Evolutionary conservation across 2,113 vertebrate species (phyloP).

Genomic region (Procavia capensis): DNA sequence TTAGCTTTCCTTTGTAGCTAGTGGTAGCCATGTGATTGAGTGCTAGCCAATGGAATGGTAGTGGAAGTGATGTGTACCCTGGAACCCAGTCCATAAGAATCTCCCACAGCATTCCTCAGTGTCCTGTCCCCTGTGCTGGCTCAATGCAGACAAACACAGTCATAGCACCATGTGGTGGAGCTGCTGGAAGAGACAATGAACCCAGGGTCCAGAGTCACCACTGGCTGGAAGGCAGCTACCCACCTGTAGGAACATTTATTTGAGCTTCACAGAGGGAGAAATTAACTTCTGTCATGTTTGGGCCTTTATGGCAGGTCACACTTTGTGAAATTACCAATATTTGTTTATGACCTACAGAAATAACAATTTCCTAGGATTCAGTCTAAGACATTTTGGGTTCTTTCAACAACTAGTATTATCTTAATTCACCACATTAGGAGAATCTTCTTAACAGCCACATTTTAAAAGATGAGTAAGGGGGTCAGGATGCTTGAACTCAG

Average conservation of each 20-base stretch:
- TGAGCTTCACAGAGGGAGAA: not conserved
- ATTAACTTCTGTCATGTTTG: not conserved
- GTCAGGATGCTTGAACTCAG: not conserved
- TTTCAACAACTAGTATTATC: not conserved
- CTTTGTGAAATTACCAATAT: not conserved
- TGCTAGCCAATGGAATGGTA: not conserved
- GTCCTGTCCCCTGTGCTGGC: not conserved
- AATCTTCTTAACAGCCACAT: not conserved
- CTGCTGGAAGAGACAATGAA: not conserved
- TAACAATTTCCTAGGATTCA: not conserved
- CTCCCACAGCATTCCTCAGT: too few relatives aligned
- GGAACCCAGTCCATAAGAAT: not conserved
- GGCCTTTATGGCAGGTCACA: not conserved
- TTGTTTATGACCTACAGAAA: conserved; percentile 7
- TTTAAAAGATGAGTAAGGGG: not conserved
- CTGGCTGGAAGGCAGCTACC: not conserved
- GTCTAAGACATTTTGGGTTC: conserved; percentile 25
- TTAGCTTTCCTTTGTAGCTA: not conserved
- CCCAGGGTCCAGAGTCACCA: not conserved
- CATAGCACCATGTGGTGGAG: not conserved
- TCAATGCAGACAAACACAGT: not conserved
- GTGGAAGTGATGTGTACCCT: not conserved
- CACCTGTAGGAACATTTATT: not conserved
- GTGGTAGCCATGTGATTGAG: not conserved
- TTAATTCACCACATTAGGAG: not conserved